Evolutionary conservation across 2,888 invertebrate species (phyloP).

Genomic region (Limenitis camilla): DNA sequence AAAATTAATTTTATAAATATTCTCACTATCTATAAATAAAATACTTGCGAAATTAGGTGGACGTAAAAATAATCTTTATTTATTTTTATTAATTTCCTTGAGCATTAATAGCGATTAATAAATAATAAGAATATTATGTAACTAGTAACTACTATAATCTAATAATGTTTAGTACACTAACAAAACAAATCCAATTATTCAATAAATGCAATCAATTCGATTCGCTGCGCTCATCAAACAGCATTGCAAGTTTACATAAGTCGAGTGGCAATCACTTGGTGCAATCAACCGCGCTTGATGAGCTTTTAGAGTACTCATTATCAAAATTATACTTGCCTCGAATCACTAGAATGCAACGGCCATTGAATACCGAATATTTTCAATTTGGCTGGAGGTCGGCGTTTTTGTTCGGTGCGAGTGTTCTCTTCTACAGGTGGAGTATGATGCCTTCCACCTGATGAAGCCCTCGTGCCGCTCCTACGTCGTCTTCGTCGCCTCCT

Average conservation of each 20-base stretch:
- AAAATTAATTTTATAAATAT: too few species aligned
- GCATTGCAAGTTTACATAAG: conserved; percentile 35
- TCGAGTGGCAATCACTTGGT: conserved; percentile 30
- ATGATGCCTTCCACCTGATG: conserved; percentile 62
- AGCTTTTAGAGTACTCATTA: not conserved
- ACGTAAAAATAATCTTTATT: too few species aligned
- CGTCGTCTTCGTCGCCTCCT: conserved; percentile 62
- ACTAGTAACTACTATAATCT: not conserved
- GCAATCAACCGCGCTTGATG: conserved; percentile 32
- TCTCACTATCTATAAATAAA: too few species aligned
- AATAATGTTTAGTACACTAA: conserved; percentile 4
- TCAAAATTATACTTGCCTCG: conserved; percentile 46
- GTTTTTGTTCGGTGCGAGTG: conserved; percentile 59
- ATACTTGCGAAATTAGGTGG: too few species aligned
- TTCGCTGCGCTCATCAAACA: conserved; percentile 25
- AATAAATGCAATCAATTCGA: conserved; percentile 12
- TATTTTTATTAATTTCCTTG: too few species aligned
- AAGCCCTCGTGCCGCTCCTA: conserved; percentile 64
- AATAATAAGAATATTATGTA: too few species aligned
- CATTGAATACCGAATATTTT: conserved; percentile 72
- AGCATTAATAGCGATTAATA: too few species aligned
- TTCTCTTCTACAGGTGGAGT: conserved; percentile 65
- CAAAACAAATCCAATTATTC: conserved; percentile 7
- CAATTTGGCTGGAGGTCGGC: conserved; percentile 64
- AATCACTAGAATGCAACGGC: conserved; percentile 70